Evolutionary conservation across 2,113 vertebrate genomes (phyloP).

Genomic region (Hippolais icterina): DNA sequence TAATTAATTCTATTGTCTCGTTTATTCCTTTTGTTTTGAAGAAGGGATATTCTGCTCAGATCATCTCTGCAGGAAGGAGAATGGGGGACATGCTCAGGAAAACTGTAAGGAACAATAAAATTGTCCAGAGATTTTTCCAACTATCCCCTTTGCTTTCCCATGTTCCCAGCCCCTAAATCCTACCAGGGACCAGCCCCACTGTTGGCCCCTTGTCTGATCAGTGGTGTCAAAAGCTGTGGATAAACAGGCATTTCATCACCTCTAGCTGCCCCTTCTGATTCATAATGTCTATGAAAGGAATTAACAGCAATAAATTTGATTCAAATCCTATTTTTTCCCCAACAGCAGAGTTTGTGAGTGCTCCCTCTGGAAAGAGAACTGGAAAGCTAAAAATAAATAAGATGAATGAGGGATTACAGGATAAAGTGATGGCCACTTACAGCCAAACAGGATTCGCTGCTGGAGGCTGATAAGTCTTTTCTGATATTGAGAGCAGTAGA

Average conservation of each 20-base stretch:
- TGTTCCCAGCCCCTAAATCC: neutral
- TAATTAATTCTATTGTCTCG: neutral
- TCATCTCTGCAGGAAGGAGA: neutral
- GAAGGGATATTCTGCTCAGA: neutral
- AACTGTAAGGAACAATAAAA: neutral
- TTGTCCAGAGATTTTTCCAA: neutral
- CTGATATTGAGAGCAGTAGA: neutral
- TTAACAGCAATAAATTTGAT: neutral
- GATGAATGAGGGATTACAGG: neutral
- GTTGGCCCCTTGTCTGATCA: neutral
- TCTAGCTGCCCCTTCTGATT: neutral
- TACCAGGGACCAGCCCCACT: neutral
- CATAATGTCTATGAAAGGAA: neutral
- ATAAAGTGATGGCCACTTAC: neutral
- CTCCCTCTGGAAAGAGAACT: neutral
- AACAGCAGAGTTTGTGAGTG: neutral
- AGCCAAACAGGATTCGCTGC: neutral
- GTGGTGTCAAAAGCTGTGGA: neutral
- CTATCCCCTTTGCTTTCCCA: neutral
- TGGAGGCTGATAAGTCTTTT: neutral
- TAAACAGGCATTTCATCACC: neutral
- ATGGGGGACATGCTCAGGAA: neutral
- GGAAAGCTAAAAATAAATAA: constrained; percentile 19
- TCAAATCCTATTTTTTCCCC: neutral
- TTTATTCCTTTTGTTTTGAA: neutral